Percentiles rank a stretch among this genome's conserved stretches.
phyloP scores from a whole-genome alignment of 2,113 vertebrate species.

The Oceanodroma tethys region DNA sequence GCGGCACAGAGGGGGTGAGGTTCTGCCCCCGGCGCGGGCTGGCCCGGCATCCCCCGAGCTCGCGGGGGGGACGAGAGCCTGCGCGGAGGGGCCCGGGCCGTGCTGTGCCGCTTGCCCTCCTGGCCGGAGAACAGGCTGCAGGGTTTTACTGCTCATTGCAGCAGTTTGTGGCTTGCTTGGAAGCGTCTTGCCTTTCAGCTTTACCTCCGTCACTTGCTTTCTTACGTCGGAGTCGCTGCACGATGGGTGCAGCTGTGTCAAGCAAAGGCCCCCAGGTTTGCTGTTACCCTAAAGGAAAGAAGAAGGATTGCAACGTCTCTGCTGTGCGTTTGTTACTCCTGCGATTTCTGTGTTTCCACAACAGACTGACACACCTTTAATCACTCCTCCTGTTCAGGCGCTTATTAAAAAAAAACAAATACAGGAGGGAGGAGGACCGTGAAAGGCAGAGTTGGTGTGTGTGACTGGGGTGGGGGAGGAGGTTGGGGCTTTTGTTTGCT shows the following conservation, averaged over 20 bases:
- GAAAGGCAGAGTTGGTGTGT: not conserved
- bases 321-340: not conserved
- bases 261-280: not conserved
- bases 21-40: not conserved
- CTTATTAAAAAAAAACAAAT: not conserved
- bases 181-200: not conserved
- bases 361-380: not conserved
- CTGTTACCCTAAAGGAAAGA: not conserved
- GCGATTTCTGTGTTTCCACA: not conserved
- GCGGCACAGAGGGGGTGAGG: not conserved
- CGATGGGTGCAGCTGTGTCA: not conserved
- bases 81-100: accelerated
- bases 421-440: not conserved
- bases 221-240: accelerated
- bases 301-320: accelerated
- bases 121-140: not conserved
- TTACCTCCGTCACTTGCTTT: accelerated
- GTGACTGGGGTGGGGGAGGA: not conserved
- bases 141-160: accelerated
- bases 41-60: not conserved
- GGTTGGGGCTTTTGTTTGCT: not conserved
- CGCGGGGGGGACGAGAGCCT: not conserved
- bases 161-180: not conserved
- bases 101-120: not conserved
- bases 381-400: not conserved